A percentile compares a stretch with the other conserved stretches of the same genome.
Evolutionary conservation across 2,113 vertebrate species (phyloP).

Genomic region (Syngnathus scovelli): DNA sequence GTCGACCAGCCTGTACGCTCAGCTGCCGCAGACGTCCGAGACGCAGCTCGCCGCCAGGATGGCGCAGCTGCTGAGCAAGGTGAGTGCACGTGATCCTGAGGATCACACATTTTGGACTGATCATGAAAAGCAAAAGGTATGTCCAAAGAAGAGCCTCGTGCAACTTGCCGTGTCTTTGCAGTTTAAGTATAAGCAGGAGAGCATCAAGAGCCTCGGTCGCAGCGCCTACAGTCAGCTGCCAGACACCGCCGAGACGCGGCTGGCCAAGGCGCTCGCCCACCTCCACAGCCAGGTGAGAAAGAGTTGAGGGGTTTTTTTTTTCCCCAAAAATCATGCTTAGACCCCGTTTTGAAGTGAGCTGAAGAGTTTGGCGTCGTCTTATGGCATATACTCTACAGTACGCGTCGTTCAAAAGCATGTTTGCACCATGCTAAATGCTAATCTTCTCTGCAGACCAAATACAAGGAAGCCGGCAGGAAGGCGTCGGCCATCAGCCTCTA

Average conservation of each 20-base stretch:
- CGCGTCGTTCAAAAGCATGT: neutral
- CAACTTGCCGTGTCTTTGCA: constrained; percentile 11
- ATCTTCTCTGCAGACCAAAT: constrained; percentile 60
- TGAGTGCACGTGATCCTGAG: neutral
- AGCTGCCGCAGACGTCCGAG: constrained; percentile 60
- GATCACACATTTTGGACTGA: no score
- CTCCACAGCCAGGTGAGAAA: constrained; percentile 71
- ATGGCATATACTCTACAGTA: neutral
- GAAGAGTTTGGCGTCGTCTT: neutral
- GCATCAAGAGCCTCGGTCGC: constrained; percentile 24
- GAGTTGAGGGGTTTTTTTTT: no score
- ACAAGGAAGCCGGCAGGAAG: constrained; percentile 73
- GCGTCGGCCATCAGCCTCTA: constrained; percentile 38
- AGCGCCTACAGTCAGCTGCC: constrained; percentile 55
- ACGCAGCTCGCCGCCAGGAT: constrained; percentile 61
- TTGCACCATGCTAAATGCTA: neutral
- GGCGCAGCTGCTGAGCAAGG: constrained; percentile 60
- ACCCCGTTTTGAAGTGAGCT: no score
- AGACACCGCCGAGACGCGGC: constrained; percentile 32
- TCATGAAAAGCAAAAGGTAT: no score
- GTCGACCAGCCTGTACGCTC: constrained; percentile 57
- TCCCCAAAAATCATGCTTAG: no score
- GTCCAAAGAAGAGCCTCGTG: no score
- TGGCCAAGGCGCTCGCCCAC: constrained; percentile 57
- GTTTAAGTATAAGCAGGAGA: constrained; percentile 54